phyloP scores from a whole-genome alignment of 1,140 invertebrate genomes.

The Drosophila ercepeae region DNA sequence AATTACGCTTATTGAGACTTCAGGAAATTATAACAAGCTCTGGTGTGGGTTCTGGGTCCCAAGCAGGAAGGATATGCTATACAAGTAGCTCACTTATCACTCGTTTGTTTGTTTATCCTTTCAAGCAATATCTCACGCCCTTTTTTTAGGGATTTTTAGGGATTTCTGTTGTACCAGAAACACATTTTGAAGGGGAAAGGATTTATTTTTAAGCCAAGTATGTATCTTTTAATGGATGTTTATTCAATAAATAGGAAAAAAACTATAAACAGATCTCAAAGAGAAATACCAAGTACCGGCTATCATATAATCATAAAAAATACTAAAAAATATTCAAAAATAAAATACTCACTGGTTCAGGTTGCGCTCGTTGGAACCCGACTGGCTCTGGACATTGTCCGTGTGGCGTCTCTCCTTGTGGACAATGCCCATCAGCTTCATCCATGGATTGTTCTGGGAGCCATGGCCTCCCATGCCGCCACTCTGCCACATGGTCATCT shows the following conservation, averaged over 20 bases:
- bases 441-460: slow-evolving; percentile 92
- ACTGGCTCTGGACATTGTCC: slow-evolving; percentile 85
- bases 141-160: background rate
- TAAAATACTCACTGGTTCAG: slow-evolving; percentile 87
- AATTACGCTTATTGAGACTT: slow-evolving; percentile 55
- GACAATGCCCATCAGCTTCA: slow-evolving; percentile 92
- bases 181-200: too few species aligned
- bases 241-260: too few species aligned
- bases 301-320: too few species aligned
- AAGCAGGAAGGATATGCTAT: background rate
- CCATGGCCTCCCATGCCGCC: slow-evolving; percentile 87
- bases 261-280: too few species aligned
- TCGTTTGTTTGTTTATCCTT: background rate
- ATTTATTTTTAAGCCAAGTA: too few species aligned
- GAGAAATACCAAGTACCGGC: too few species aligned
- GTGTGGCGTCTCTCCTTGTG: slow-evolving; percentile 89
- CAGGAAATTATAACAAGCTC: slow-evolving; percentile 4
- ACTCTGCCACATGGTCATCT: slow-evolving; percentile 90
- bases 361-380: slow-evolving; percentile 86
- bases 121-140: background rate
- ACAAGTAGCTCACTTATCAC: slow-evolving; percentile 7
- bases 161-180: too few species aligned
- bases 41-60: background rate
- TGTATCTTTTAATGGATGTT: too few species aligned
- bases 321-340: background rate